Evolutionary conservation across 2,888 invertebrate species (phyloP).

Genomic region (Hydrotaea diabolus): DNA sequence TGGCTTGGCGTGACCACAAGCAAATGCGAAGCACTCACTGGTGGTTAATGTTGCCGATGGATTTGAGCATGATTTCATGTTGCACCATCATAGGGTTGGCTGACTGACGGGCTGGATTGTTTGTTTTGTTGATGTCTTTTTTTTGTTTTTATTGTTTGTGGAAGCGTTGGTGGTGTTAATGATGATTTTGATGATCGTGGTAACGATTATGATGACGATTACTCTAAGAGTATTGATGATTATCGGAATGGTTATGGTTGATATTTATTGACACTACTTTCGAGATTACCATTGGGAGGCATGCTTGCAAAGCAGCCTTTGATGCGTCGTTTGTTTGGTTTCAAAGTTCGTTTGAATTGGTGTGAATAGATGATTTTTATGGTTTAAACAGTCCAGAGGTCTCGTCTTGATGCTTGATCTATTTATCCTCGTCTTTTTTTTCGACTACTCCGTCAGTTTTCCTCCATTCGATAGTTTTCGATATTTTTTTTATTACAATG

Average conservation of each 20-base stretch:
- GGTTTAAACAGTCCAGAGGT: constrained; percentile 55
- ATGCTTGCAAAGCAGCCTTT: background rate
- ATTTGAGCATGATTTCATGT: background rate
- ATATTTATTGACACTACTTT: constrained; percentile 57
- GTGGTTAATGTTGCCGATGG: background rate
- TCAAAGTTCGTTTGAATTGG: constrained; percentile 43
- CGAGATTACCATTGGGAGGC: background rate
- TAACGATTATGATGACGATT: constrained; percentile 56
- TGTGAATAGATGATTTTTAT: constrained; percentile 69
- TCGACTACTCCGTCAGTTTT: too few species aligned
- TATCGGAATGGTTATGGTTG: constrained; percentile 66
- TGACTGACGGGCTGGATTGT: constrained; percentile 14
- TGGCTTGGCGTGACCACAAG: too few species aligned
- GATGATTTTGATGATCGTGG: constrained; percentile 70
- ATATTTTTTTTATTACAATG: too few species aligned
- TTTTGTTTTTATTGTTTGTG: constrained; percentile 65
- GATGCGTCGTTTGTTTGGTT: constrained; percentile 25
- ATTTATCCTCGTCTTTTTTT: background rate
- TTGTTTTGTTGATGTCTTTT: background rate
- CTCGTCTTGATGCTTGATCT: background rate
- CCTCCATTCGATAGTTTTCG: too few species aligned
- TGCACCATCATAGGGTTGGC: constrained; percentile 15
- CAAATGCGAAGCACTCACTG: background rate
- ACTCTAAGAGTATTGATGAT: constrained; percentile 68
- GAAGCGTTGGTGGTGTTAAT: constrained; percentile 71